phyloP scores from a whole-genome alignment of 1,140 invertebrate genomes.

The Drosophila sechellia region DNA sequence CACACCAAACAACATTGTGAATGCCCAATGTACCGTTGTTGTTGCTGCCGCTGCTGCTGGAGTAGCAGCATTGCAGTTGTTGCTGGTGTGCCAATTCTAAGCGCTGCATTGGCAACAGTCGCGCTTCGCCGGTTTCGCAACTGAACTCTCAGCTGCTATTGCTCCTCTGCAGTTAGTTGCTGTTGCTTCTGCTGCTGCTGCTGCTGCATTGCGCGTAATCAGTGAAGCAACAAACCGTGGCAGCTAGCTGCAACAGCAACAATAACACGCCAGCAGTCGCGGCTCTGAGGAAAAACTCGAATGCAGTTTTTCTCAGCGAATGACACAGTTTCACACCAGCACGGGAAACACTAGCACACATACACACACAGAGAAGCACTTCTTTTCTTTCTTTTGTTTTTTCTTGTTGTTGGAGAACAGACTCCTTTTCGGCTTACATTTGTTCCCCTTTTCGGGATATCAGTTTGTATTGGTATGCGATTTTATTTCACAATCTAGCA shows the following conservation, averaged over 20 bases:
- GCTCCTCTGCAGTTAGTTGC: constrained; percentile 32
- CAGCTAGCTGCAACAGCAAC: constrained; percentile 56
- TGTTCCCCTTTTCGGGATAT: constrained; percentile 15
- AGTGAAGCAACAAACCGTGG: constrained; percentile 82
- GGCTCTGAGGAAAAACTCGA: constrained; percentile 63
- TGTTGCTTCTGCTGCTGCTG: constrained; percentile 19
- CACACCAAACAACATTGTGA: constrained; percentile 43
- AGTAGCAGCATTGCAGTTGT: constrained; percentile 9
- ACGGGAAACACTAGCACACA: constrained; percentile 24
- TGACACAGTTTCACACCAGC: constrained; percentile 72
- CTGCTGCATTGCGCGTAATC: constrained; percentile 80
- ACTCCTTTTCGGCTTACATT: constrained; percentile 19
- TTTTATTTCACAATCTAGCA: constrained; percentile 34
- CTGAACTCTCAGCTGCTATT: constrained; percentile 50
- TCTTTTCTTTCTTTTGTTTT: constrained; percentile 7
- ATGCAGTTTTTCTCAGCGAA: constrained; percentile 72
- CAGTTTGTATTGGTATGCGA: not conserved
- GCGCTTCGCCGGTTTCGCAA: constrained; percentile 82
- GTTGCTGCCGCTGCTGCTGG: constrained; percentile 45
- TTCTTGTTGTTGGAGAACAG: not conserved
- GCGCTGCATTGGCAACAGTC: constrained; percentile 80
- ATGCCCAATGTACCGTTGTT: constrained; percentile 75
- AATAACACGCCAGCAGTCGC: constrained; percentile 40
- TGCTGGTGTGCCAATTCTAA: constrained; percentile 80
- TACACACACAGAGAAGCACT: constrained; percentile 27